Percentiles rank a stretch among this genome's conserved stretches.
phyloP scores from a whole-genome alignment of 2,888 invertebrate species.

The Brassicogethes aeneus region DNA sequence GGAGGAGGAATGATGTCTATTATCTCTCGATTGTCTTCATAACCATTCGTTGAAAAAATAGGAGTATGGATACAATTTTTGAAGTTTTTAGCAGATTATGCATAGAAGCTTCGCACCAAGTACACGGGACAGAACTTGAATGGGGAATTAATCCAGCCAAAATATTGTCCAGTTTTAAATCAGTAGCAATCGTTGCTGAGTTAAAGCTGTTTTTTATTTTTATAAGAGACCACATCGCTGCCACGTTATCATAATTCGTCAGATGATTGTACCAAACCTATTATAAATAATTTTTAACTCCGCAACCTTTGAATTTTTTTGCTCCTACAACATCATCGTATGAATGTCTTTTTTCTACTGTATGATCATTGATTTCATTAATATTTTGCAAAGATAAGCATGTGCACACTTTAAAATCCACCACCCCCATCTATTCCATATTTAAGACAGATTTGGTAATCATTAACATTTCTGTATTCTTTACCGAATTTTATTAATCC shows the following conservation, averaged over 20 bases:
- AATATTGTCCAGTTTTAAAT: constrained; percentile 6
- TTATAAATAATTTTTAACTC: constrained; percentile 6
- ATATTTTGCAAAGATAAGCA: constrained; percentile 1
- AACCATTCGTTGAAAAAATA: not conserved
- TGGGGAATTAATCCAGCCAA: constrained; percentile 3
- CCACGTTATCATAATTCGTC: constrained; percentile 4
- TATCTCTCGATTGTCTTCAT: not conserved
- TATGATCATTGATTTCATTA: not conserved
- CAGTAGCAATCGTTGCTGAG: not conserved
- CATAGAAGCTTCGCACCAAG: constrained; percentile 3
- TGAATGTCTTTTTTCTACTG: not conserved
- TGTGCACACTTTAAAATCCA: constrained; percentile 5
- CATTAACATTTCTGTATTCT: not conserved
- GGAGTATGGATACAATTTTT: constrained; percentile 4
- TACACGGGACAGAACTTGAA: constrained; percentile 1
- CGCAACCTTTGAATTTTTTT: constrained; percentile 4
- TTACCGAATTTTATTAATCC: constrained; percentile 1
- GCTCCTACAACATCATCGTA: not conserved
- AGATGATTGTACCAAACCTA: not conserved
- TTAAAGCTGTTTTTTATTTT: not conserved
- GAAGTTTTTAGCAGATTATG: constrained; percentile 3
- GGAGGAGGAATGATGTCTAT: constrained; percentile 5
- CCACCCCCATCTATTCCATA: constrained; percentile 7
- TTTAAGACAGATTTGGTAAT: constrained; percentile 3
- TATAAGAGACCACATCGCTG: not conserved